Base-by-base conservation (phyloP, 2,888 invertebrate species). In the Gymnosoma rotundatum region DNA sequence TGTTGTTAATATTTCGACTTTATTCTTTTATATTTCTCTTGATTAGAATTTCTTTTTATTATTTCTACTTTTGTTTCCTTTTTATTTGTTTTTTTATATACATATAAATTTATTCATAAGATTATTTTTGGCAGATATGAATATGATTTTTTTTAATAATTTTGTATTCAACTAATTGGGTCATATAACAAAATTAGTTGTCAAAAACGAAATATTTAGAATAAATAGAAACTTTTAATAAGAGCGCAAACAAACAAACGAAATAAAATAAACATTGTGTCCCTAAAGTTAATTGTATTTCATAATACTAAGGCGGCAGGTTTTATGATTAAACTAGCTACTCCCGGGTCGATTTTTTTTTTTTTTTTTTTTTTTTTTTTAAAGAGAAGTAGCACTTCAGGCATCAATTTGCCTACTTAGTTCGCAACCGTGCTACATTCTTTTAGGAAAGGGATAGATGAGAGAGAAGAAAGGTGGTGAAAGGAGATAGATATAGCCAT, bases 1-100 rank as follows among this genome's bases (percentile, higher is more conserved):
- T 81, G 73, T 81, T 84, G 81, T 84, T 83, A 80, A 60, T 78
- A 78, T 84, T 81, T 81, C 60, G 78, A 81, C 45, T 74, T 84
- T 64, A 72, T 74, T 78, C 81, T 54, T 78, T 84, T 78, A 74
- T 81, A 81, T 61, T 70, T 60, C n/a, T 54, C n/a, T 70, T 81
- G 84, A 84, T 81, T 84, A 81, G 81, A 84, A 84, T 78, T 78
- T 73, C 48, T 54, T n/a, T 52, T 67, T 67, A 54, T 75, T 76
- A 48, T 70, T 32, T 64, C 64, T 25, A 16, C 25, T 61, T 12
- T 25, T 63, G 69, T 18, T 50, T 45, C 3, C 25, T 16, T 36
- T 21, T 73, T 20, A 48, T 20, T 73, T 20, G n/a, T 20, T 42
- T 42, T 32, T 70, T 42, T 58, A 18, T n/a, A 50, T 52, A 9